phyloP scores from a whole-genome alignment of 1,140 invertebrate genomes.

The Orius insidiosus region DNA sequence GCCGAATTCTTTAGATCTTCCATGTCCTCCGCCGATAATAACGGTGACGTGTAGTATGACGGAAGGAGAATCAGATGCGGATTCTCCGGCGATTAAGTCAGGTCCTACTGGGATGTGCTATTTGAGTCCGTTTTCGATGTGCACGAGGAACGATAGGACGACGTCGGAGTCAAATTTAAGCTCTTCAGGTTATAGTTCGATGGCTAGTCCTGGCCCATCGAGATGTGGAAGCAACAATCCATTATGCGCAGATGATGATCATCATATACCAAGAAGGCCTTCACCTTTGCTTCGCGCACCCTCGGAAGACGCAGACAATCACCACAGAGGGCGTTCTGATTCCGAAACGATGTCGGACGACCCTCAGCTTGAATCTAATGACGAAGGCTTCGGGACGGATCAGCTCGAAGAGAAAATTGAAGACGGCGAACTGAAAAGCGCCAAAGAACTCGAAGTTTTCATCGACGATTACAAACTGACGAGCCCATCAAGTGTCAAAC shows the following conservation, averaged over 20 bases:
- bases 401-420: constrained; percentile 43
- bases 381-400: constrained; percentile 27
- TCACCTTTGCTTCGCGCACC: constrained; percentile 34
- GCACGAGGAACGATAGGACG: constrained; percentile 43
- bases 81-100: constrained; percentile 24
- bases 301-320: constrained; percentile 19
- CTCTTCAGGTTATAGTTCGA: constrained; percentile 65
- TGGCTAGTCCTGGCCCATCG: constrained; percentile 59
- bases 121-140: constrained; percentile 55
- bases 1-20: constrained; percentile 42
- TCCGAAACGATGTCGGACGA: constrained; percentile 50
- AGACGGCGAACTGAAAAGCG: constrained; percentile 39
- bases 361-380: constrained; percentile 43
- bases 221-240: constrained; percentile 56
- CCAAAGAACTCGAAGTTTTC: constrained; percentile 44
- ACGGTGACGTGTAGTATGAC: constrained; percentile 55
- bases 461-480: constrained; percentile 24
- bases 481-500: constrained; percentile 20
- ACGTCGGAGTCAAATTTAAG: constrained; percentile 63
- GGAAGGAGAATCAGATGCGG: constrained; percentile 51
- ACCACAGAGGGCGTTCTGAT: constrained; percentile 32
- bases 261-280: constrained; percentile 25
- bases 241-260: constrained; percentile 44
- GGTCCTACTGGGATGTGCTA: constrained; percentile 40
- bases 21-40: constrained; percentile 46